Conservation (phyloP, 2,888 invertebrate genomes). For the Melolontha melolontha region DNA sequence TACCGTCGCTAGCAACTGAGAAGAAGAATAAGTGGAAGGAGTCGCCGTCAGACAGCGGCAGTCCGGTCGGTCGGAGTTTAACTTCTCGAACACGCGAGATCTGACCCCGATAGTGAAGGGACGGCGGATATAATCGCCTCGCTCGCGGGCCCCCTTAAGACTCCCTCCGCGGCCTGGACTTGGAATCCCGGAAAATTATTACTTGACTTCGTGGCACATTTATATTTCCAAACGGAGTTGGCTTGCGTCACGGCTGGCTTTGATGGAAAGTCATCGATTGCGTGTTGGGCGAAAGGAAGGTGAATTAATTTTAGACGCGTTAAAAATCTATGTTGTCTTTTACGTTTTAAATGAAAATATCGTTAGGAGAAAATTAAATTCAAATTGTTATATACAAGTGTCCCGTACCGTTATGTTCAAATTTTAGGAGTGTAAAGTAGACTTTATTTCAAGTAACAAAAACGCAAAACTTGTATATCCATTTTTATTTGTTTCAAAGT, state of each 20-base stretch:
- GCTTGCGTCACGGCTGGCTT: neutral
- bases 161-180: neutral
- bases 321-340: neutral
- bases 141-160: neutral
- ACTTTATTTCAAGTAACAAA: too few relatives aligned
- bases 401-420: too few relatives aligned
- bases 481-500: too few relatives aligned
- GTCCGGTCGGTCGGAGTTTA: constrained; percentile 55
- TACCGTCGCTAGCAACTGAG: neutral
- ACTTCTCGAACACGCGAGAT: constrained; percentile 52
- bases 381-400: too few relatives aligned
- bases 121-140: constrained; percentile 31
- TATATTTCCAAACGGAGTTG: constrained; percentile 7
- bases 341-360: neutral
- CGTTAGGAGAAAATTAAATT: too few relatives aligned
- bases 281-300: neutral
- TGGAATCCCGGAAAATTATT: constrained; percentile 21
- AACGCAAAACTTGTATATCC: too few relatives aligned
- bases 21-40: constrained; percentile 10
- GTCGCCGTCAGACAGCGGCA: constrained; percentile 14
- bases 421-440: too few relatives aligned
- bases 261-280: neutral
- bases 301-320: neutral
- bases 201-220: constrained; percentile 17
- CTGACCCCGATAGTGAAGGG: constrained; percentile 53